Evolutionary conservation across 2,797 vertebrate species (phyloP).

Genomic region (Rhynchotus rufescens): DNA sequence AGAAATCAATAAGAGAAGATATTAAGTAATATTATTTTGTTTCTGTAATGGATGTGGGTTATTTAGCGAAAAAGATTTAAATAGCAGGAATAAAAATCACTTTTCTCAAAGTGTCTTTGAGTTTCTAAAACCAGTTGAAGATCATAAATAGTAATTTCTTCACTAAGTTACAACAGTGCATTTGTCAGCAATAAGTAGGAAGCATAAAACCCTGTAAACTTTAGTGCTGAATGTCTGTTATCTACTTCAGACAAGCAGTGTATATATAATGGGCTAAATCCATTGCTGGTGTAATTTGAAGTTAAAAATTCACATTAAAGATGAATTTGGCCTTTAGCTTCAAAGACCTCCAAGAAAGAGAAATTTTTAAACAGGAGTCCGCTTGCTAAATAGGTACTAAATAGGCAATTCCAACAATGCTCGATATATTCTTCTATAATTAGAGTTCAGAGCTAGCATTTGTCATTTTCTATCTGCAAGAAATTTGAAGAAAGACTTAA

Average conservation of each 20-base stretch:
- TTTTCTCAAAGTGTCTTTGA: not conserved
- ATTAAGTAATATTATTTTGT: not conserved
- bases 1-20: slow-evolving; percentile 14
- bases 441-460: not conserved
- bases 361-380: not conserved
- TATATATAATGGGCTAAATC: not conserved
- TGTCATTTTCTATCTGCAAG: not conserved
- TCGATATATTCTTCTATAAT: not conserved
- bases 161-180: not conserved
- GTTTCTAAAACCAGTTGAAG: not conserved
- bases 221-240: not conserved
- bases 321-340: not conserved
- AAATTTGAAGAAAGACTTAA: slow-evolving; percentile 39
- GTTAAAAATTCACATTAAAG: not conserved
- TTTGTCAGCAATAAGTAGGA: not conserved
- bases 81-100: not conserved
- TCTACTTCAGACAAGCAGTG: not conserved
- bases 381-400: not conserved
- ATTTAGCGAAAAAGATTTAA: not conserved
- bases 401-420: not conserved
- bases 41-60: not conserved
- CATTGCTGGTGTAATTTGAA: not conserved
- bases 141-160: not conserved
- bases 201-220: not conserved
- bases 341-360: not conserved